phyloP scores from a whole-genome alignment of 2,797 vertebrate genomes.

The Carduelis carduelis region DNA sequence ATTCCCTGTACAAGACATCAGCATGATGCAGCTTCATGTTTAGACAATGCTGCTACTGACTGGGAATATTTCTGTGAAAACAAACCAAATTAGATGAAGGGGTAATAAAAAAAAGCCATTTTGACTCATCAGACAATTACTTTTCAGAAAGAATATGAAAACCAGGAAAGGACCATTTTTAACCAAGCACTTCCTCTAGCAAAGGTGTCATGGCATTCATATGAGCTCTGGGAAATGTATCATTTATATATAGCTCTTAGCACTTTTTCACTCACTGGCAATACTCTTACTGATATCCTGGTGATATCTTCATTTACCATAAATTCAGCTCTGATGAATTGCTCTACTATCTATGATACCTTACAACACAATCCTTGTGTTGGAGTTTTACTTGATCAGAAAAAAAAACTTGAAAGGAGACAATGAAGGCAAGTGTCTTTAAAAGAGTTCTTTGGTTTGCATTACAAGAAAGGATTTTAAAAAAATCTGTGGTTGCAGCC shows the following conservation, averaged over 20 bases:
- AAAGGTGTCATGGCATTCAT: not conserved
- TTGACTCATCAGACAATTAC: not conserved
- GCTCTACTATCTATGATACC: not conserved
- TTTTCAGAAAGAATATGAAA: not conserved
- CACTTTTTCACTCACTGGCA: not conserved
- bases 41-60: not conserved
- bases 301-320: not conserved
- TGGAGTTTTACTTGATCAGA: not conserved
- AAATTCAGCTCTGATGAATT: not conserved
- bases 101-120: not conserved
- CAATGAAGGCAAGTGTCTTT: not conserved
- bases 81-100: not conserved
- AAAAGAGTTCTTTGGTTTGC: not conserved
- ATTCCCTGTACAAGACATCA: not conserved
- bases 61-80: not conserved
- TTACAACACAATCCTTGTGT: not conserved
- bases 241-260: not conserved
- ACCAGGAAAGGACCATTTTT: not conserved
- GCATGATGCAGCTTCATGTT: not conserved
- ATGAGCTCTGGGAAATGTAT: not conserved
- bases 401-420: not conserved
- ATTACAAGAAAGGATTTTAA: not conserved
- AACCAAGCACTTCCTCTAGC: not conserved
- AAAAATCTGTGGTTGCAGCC: not conserved
- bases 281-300: not conserved